A percentile compares a stretch with the other conserved stretches of the same genome.
Conservation (phyloP, 2,888 invertebrate genomes). For the Deilephila elpenor region DNA sequence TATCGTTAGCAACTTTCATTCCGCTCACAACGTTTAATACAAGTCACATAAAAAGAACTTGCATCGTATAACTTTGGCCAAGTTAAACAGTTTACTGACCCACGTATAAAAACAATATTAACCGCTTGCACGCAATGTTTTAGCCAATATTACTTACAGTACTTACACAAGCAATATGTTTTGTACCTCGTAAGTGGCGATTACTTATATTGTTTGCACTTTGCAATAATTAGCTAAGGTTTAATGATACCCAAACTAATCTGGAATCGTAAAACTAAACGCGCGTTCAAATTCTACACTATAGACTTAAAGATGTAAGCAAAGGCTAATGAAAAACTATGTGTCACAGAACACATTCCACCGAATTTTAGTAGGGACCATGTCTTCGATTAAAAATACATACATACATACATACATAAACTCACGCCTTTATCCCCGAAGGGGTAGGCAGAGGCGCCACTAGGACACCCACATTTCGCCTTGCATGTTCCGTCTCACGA, state of each 20-base stretch:
- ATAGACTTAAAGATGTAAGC: no score
- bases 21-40: background rate
- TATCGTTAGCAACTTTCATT: background rate
- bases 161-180: slow-evolving; percentile 29
- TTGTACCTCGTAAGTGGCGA: slow-evolving; percentile 26
- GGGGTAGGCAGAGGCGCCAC: no score
- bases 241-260: background rate
- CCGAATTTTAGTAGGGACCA: no score
- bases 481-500: no score
- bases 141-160: slow-evolving; percentile 35
- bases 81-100: slow-evolving; percentile 48
- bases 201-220: slow-evolving; percentile 13
- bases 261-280: background rate
- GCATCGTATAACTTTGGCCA: background rate
- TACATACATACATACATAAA: no score
- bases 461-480: no score
- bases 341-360: no score
- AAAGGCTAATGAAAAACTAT: no score
- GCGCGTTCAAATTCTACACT: background rate
- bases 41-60: background rate
- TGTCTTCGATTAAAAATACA: no score
- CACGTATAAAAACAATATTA: slow-evolving; percentile 43
- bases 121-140: slow-evolving; percentile 43
- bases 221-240: background rate
- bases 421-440: no score